Evolutionary conservation across 2,888 invertebrate species (phyloP).

Genomic region (Latrodectus elegans): DNA sequence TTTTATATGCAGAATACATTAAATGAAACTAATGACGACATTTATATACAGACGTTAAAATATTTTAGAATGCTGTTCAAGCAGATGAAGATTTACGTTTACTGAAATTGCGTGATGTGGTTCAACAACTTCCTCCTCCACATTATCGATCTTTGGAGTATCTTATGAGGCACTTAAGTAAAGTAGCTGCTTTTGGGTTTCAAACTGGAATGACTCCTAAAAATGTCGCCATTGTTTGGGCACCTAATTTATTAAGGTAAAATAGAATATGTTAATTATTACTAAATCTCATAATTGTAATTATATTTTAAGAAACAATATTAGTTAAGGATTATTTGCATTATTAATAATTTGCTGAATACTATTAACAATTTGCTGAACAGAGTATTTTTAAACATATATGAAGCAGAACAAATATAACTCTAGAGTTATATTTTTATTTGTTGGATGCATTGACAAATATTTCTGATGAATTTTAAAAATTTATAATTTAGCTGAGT

Average conservation of each 20-base stretch:
- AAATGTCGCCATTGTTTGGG: slow-evolving; percentile 96
- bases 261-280: not conserved
- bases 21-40: not conserved
- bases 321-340: too few relatives aligned
- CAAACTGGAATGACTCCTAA: slow-evolving; percentile 98
- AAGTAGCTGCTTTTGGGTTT: slow-evolving; percentile 88
- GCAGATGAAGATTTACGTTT: slow-evolving; percentile 61
- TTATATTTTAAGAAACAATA: too few relatives aligned
- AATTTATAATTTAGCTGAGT: too few relatives aligned
- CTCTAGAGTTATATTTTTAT: too few relatives aligned
- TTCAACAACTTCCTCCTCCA: slow-evolving; percentile 95
- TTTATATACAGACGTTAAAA: not conserved
- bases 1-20: not conserved
- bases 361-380: too few relatives aligned
- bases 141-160: slow-evolving; percentile 96
- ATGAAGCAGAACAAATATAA: too few relatives aligned
- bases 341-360: too few relatives aligned
- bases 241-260: slow-evolving; percentile 91
- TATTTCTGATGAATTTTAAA: too few relatives aligned
- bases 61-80: slow-evolving; percentile 62
- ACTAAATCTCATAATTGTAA: too few relatives aligned
- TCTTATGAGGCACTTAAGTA: slow-evolving; percentile 92
- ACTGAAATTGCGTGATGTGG: slow-evolving; percentile 85
- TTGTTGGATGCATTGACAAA: too few relatives aligned
- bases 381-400: too few relatives aligned